phyloP scores from a whole-genome alignment of 1,140 invertebrate genomes.

The Chymomyza costata region DNA sequence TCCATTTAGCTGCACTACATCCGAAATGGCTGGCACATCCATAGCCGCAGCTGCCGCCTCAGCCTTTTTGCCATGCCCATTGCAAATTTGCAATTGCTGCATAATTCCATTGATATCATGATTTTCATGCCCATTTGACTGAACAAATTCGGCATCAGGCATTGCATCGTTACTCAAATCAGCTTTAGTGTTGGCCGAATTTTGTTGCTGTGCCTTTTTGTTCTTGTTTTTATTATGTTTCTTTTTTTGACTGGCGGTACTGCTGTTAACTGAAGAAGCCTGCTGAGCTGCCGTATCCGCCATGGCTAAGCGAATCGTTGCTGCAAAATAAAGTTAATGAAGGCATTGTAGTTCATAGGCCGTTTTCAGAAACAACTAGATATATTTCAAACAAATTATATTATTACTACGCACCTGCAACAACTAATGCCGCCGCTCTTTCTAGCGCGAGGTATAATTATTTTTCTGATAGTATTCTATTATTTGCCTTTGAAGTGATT shows the following conservation, averaged over 20 bases:
- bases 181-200: conserved; percentile 1
- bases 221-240: conserved; percentile 58
- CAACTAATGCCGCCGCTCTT: neutral
- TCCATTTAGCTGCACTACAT: conserved; percentile 28
- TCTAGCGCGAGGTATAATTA: neutral
- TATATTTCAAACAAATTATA: too few relatives aligned
- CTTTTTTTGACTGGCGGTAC: conserved; percentile 36
- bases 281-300: conserved; percentile 28
- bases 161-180: conserved; percentile 1
- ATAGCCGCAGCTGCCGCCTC: neutral
- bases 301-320: conserved; percentile 24
- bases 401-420: conserved; percentile 2
- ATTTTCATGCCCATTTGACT: conserved; percentile 33
- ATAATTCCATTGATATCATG: conserved; percentile 29
- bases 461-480: too few relatives aligned
- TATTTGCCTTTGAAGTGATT: neutral
- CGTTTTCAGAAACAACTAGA: too few relatives aligned
- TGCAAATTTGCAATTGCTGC: conserved; percentile 46
- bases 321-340: too few relatives aligned
- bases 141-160: conserved; percentile 11
- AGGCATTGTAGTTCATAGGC: too few relatives aligned
- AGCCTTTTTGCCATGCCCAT: conserved; percentile 23
- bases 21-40: neutral
- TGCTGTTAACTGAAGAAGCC: conserved; percentile 24
- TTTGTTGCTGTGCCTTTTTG: conserved; percentile 35